These are phyloP conservation scores for Drosophila truncata DNA, from an alignment of 1,140 invertebrate species.

Conservation along the genomic window DNA sequence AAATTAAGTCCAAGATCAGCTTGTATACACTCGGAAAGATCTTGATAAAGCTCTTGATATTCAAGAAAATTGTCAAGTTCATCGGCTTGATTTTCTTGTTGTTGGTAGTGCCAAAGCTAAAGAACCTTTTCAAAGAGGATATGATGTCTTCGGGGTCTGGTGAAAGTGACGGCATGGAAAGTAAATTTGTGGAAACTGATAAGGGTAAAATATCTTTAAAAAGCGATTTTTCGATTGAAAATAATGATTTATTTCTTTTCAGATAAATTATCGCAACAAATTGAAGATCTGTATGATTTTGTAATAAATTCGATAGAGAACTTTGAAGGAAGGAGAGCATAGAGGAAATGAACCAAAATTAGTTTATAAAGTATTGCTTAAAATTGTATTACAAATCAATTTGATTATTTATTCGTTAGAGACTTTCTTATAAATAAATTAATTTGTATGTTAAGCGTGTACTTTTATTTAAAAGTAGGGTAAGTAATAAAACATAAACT, in stretches of 20 bases:
- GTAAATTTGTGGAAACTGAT: conserved; percentile 65
- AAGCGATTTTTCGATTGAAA: not conserved
- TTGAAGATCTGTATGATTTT: conserved; percentile 70
- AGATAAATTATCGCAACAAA: conserved; percentile 68
- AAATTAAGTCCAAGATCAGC: conserved; percentile 89
- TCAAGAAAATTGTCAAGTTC: conserved; percentile 92
- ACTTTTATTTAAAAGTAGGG: not conserved
- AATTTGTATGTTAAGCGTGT: not conserved
- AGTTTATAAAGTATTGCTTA: conserved; percentile 22
- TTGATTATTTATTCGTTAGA: conserved; percentile 43
- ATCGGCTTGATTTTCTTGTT: conserved; percentile 90
- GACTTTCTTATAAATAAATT: conserved; percentile 20
- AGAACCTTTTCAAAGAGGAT: conserved; percentile 78
- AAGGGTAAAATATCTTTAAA: conserved; percentile 48
- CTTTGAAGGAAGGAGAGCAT: conserved; percentile 49
- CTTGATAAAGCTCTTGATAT: conserved; percentile 90
- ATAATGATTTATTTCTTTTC: conserved; percentile 25
- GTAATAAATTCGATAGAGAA: conserved; percentile 59
- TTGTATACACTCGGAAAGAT: conserved; percentile 90
- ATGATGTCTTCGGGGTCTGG: conserved; percentile 39
- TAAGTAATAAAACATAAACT: not conserved
- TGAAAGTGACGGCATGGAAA: conserved; percentile 65
- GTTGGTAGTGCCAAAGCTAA: conserved; percentile 90
- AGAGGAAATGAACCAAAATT: conserved; percentile 18
- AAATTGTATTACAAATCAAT: conserved; percentile 24